These are phyloP conservation scores for Ophiothrix spiculata DNA, from an alignment of 35 echinoderm and acorn worm species.

Conservation along the genomic window DNA sequence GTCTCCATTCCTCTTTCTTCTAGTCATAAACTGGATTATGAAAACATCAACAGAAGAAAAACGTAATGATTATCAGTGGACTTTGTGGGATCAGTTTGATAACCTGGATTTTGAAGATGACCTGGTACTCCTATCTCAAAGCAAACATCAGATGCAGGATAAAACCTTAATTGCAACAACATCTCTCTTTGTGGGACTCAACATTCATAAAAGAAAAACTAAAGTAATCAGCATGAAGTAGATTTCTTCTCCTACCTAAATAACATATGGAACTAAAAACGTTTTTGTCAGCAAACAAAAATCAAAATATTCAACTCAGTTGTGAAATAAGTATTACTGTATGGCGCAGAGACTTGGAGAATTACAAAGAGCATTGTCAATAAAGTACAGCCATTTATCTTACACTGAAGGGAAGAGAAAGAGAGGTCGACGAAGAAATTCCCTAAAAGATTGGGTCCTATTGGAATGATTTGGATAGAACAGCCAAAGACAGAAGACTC, in stretches of 20 bases:
- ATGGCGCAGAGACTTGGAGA: slow-evolving; percentile 12
- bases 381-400: neutral
- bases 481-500: too few species aligned
- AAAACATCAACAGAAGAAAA: neutral
- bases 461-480: too few species aligned
- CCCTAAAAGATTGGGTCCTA: too few species aligned
- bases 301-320: neutral
- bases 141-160: neutral
- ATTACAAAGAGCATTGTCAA: neutral
- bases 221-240: too few species aligned
- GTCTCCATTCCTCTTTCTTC: neutral
- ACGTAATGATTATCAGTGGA: neutral
- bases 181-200: too few species aligned
- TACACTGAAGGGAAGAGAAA: neutral
- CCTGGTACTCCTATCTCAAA: neutral
- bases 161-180: neutral
- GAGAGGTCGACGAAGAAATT: neutral
- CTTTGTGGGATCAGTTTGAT: neutral
- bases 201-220: too few species aligned
- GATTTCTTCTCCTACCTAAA: too few species aligned
- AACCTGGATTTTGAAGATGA: neutral
- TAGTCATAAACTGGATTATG: neutral
- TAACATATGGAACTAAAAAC: slow-evolving; percentile 8
- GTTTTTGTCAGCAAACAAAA: neutral
- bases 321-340: neutral